A percentile compares a stretch with the other conserved stretches of the same genome.
Evolutionary conservation across 2,888 invertebrate species (phyloP).

Genomic region (Agonopterix alstromeriana): DNA sequence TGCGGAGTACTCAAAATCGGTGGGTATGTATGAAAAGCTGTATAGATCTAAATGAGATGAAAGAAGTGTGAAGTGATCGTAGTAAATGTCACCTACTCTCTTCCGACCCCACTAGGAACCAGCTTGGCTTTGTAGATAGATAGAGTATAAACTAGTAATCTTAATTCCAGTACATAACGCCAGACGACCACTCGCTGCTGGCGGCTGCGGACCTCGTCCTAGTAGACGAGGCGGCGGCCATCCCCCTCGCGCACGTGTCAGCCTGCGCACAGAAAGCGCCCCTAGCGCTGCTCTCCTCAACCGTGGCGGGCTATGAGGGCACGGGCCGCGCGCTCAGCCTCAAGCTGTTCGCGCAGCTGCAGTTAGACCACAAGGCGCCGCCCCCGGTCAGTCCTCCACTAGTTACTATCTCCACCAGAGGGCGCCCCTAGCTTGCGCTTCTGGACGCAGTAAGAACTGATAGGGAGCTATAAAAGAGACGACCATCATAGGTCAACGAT

Average conservation of each 20-base stretch:
- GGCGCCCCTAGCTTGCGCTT: constrained; percentile 94
- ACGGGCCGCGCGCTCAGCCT: constrained; percentile 97
- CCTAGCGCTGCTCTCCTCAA: constrained; percentile 96
- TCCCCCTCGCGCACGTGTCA: constrained; percentile 95
- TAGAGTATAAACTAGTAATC: background rate
- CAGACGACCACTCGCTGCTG: constrained; percentile 91
- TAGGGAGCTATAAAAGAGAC: too few species aligned
- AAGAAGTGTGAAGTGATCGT: too few species aligned
- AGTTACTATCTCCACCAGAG: constrained; percentile 63
- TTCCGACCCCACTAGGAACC: too few species aligned
- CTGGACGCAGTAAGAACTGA: too few species aligned
- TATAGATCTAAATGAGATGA: too few species aligned
- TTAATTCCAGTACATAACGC: constrained; percentile 89
- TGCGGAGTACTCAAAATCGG: too few species aligned
- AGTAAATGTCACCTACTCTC: too few species aligned
- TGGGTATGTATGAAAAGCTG: too few species aligned
- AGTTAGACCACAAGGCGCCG: constrained; percentile 76
- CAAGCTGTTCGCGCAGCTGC: constrained; percentile 94
- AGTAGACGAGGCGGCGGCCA: constrained; percentile 99
- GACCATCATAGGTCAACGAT: too few species aligned
- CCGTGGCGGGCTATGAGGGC: constrained; percentile 98
- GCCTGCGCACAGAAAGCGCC: constrained; percentile 92
- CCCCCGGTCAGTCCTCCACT: constrained; percentile 62
- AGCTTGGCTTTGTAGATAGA: too few species aligned
- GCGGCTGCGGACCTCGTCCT: constrained; percentile 96